A percentile compares a stretch with the other conserved stretches of the same genome.
phyloP scores from a whole-genome alignment of 2,888 invertebrate genomes.

The Erebia palarica region DNA sequence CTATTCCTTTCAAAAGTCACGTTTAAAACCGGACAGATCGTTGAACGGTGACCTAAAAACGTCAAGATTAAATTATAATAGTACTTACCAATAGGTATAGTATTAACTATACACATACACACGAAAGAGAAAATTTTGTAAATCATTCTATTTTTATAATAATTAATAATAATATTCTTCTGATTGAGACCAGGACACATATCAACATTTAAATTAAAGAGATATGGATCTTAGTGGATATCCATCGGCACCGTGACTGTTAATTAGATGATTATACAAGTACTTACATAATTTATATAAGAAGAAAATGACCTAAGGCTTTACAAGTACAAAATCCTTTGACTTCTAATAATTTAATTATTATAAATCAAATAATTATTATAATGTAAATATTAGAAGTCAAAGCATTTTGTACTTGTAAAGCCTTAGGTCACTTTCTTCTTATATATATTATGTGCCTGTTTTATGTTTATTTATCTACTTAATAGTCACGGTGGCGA shows the following conservation, averaged over 20 bases:
- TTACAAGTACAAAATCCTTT: too few relatives aligned
- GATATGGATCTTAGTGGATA: conserved; percentile 26
- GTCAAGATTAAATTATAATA: conserved; percentile 20
- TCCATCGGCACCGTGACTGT: conserved; percentile 1
- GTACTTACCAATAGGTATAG: neutral
- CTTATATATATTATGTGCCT: neutral
- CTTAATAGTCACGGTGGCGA: conserved; percentile 8
- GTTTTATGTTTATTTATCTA: conserved; percentile 7
- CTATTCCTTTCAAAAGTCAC: conserved; percentile 43
- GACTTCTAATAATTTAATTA: too few relatives aligned
- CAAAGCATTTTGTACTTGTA: too few relatives aligned
- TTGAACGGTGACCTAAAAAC: conserved; percentile 33
- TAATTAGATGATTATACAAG: conserved; percentile 7
- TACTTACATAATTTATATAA: neutral
- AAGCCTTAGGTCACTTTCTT: conserved; percentile 3
- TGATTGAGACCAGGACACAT: neutral
- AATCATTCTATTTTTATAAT: neutral
- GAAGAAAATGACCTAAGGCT: conserved; percentile 2
- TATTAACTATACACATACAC: too few relatives aligned
- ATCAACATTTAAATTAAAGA: conserved; percentile 19
- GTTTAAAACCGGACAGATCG: conserved; percentile 31
- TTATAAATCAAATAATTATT: too few relatives aligned
- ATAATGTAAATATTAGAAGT: too few relatives aligned
- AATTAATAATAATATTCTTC: conserved; percentile 17
- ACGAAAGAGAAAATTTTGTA: too few relatives aligned